Conservation (phyloP, 2,888 invertebrate genomes). For the Neoascia interrupta region DNA sequence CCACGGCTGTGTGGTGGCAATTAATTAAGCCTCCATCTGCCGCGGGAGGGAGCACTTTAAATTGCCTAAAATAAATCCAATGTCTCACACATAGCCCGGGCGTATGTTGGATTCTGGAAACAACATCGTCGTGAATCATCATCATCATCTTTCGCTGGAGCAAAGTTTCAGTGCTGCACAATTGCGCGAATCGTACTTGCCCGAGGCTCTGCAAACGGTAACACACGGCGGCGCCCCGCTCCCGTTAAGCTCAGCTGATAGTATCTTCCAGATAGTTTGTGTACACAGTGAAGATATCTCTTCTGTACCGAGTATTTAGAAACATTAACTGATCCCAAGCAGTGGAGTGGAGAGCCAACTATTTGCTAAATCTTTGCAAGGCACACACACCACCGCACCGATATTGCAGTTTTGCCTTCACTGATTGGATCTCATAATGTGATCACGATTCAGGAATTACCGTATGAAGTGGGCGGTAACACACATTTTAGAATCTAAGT, state of each 20-base stretch:
- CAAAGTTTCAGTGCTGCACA: conserved; percentile 36
- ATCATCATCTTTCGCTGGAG: conserved; percentile 39
- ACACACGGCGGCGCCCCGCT: conserved; percentile 46
- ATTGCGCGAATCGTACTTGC: conserved; percentile 64
- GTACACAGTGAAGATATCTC: conserved; percentile 2
- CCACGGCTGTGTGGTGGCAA: conserved; percentile 24
- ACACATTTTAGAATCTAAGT: conserved; percentile 70
- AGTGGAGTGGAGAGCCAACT: no score
- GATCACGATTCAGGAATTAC: conserved; percentile 79
- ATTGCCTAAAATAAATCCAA: conserved; percentile 67
- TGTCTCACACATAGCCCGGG: conserved; percentile 55
- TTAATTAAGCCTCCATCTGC: conserved; percentile 65
- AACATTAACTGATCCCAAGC: conserved; percentile 63
- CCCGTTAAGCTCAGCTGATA: conserved; percentile 44
- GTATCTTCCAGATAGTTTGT: conserved; percentile 48
- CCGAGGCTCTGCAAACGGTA: conserved; percentile 65
- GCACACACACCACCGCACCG: conserved; percentile 55
- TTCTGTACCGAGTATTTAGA: conserved; percentile 51
- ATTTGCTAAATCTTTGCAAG: conserved; percentile 27
- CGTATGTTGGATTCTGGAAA: conserved; percentile 13
- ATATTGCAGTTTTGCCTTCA: conserved; percentile 66
- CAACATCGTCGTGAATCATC: conserved; percentile 65
- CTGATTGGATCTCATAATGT: conserved; percentile 77
- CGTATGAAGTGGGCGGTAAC: conserved; percentile 78
- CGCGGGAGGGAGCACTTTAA: conserved; percentile 56